phyloP scores from a whole-genome alignment of 2,797 vertebrate species.

The Falco peregrinus region DNA sequence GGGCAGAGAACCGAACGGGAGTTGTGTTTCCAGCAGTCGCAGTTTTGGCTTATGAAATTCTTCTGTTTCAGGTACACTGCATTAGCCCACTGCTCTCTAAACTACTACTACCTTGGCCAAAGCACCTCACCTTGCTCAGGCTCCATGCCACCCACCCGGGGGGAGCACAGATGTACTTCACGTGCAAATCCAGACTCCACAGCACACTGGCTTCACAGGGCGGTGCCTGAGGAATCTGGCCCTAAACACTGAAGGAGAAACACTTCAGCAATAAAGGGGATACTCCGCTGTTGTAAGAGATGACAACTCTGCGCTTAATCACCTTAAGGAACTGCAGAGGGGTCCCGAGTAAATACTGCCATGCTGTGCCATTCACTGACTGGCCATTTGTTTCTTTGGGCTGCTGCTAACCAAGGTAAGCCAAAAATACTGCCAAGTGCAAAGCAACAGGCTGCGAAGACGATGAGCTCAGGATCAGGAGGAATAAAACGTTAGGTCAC shows the following conservation, averaged over 20 bases:
- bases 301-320: not conserved
- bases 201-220: fast-evolving
- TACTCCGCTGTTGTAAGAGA: not conserved
- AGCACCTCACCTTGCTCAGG: not conserved
- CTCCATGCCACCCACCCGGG: not conserved
- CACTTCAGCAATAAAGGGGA: not conserved
- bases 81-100: not conserved
- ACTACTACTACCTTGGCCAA: not conserved
- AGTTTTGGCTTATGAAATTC: not conserved
- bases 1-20: not conserved
- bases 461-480: not conserved
- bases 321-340: not conserved
- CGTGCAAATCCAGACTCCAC: fast-evolving
- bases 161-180: not conserved
- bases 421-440: not conserved
- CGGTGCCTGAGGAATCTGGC: not conserved
- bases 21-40: not conserved
- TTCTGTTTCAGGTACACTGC: not conserved
- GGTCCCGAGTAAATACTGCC: not conserved
- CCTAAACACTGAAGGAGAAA: not conserved
- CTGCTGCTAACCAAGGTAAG: not conserved
- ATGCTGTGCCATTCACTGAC: not conserved
- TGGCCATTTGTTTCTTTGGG: not conserved
- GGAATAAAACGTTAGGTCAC: conserved; percentile 37
- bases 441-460: conserved; percentile 21